Base-by-base conservation (phyloP, 2,888 invertebrate species). In the Leucophenga maculata region DNA sequence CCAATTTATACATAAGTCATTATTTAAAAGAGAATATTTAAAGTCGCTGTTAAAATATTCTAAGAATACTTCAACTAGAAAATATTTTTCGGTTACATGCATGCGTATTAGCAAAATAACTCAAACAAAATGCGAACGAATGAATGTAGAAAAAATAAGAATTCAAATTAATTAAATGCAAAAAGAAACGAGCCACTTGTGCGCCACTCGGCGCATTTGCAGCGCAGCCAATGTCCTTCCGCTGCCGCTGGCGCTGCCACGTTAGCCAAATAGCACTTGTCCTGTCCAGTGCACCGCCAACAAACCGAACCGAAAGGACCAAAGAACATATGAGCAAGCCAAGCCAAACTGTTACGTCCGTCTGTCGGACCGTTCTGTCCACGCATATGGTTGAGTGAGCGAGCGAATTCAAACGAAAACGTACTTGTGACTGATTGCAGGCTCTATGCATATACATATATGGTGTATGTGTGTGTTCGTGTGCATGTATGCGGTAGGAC, bases 251-350 rank as follows among this genome's bases (percentile, higher is more conserved):
- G 9, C 11, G 39, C 54, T 81, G 75, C 80, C 70, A 77, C 80
- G 77, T 80, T 78, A 75, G 73, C 77, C 78, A 78, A 78, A 78
- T 78, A 77, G 75, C 76, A 82, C 80, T 81, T 81, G 81, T 73
- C 76, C 39, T 39, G 39, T 8, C 39, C 39, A 39, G 39, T 39
- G 39, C 39, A 39, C 9, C 57, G 81, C 79, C 80, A 82, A 80
- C 80, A 81, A 78, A 14, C 44, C 60, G n/a, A 60, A 60, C 75
- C 79, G 78, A 80, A 79, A 72, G 79, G 73, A 76, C 78, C 82
- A 80, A 79, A 71, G 79, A 72, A 77, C 75, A 80, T 82, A 82
- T 80, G 82, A 39, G 39, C 39, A 39, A 39, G 39, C 39, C 39
- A 39, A 39, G 39, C 39, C 39, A 39, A 39, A 11, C 39, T 8